Base-by-base conservation (phyloP, 2,797 vertebrate species). In the Chelon labrosus region DNA sequence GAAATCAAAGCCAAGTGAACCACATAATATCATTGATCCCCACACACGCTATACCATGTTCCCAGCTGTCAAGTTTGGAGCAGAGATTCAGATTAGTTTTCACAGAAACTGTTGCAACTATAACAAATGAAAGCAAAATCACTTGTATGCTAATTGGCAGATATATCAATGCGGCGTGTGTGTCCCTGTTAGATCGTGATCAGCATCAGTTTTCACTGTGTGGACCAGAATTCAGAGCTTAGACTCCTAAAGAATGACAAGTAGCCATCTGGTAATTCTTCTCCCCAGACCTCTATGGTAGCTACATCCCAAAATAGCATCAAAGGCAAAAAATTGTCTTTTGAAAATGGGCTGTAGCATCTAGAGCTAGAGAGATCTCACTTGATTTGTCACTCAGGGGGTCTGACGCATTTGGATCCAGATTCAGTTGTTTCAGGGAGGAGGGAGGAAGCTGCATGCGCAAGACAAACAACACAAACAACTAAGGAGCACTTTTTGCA, bases 221-320 rank as follows among this genome's bases (percentile, higher is more conserved):
- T 79, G 64, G 64, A 75, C 61, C 47, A 82, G 54, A 80, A 80
- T 71, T 73, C 52, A 71, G 73, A 77, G 73, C 56, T 79, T 49
- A 22, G 35, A 68, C 80, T 81, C 46, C 63, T 73, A 54, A 71
- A 84, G 85, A 88, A 88, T 89, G 89, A 89, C 89, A 89, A 89
- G 66, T 79, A 80, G 85, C 89, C 86, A 90, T 91, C 88, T 94
- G 90, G 74, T 85, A 71, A 68, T 89, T 82, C 65, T 83, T 77
- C 56, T 86, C 84, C 68, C 63, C 79, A 87, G 82, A 87, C 87
- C 84, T 86, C 65, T 79, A 81, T 7, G 22, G 76, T 54, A 75
- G 70, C 71, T 75, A 59, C 78, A 71, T 84, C 86, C 84, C 47
- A 9, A 92, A 93, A 93, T 91, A 89, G 78, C 85, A 91, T 93